A percentile compares a stretch with the other conserved stretches of the same genome.
Conservation (phyloP, 2,113 vertebrate species). For the Sinocyclocheilus anshuiensis region DNA sequence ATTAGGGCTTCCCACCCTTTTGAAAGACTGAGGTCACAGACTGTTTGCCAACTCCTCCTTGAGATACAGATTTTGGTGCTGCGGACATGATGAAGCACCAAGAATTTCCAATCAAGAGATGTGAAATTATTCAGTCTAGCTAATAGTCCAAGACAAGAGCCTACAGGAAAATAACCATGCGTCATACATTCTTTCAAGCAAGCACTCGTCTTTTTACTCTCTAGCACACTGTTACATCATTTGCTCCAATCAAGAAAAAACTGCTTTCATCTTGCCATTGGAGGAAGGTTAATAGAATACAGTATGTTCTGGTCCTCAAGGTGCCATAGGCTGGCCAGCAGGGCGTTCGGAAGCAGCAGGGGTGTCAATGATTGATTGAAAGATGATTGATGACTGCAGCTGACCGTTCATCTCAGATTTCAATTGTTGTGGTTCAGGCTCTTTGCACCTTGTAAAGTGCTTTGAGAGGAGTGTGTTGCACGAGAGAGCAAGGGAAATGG, state of each 20-base stretch:
- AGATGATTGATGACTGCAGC: slow-evolving; percentile 77
- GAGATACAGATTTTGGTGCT: slow-evolving; percentile 16
- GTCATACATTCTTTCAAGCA: slow-evolving; percentile 12
- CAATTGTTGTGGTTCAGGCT: slow-evolving; percentile 72
- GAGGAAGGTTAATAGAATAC: not conserved
- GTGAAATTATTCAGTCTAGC: slow-evolving; percentile 4
- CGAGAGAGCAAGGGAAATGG: slow-evolving; percentile 17
- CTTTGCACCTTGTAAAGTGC: slow-evolving; percentile 80
- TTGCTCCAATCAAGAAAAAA: too few species aligned
- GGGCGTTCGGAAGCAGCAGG: slow-evolving; percentile 12
- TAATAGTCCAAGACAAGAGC: not conserved
- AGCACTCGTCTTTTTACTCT: not conserved
- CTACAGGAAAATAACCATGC: slow-evolving; percentile 14
- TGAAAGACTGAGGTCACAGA: slow-evolving; percentile 29
- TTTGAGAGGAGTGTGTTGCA: slow-evolving; percentile 63
- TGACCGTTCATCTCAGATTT: slow-evolving; percentile 73
- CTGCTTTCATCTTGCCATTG: not conserved
- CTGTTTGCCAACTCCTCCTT: slow-evolving; percentile 35
- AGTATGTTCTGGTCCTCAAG: not conserved
- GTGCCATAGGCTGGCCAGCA: slow-evolving; percentile 55
- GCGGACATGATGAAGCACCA: slow-evolving; percentile 3
- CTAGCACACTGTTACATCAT: not conserved
- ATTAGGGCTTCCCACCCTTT: slow-evolving; percentile 17
- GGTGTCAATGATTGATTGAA: slow-evolving; percentile 73
- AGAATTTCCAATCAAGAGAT: slow-evolving; percentile 12